Evolutionary conservation across 2,113 vertebrate genomes (phyloP).

Genomic region (Gobiocypris rarus): DNA sequence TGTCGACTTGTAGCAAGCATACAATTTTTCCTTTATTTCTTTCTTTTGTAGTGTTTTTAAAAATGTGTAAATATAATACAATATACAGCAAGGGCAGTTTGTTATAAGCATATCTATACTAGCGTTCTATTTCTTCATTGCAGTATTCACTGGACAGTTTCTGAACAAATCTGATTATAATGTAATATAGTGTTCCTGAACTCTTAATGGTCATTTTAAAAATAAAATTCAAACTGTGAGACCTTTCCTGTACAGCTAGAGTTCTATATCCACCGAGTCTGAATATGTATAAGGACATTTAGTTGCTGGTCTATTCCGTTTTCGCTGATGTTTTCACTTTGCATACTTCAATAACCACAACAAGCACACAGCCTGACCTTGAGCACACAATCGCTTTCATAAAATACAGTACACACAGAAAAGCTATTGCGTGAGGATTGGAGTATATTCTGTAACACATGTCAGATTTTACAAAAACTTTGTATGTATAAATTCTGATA

Average conservation of each 20-base stretch:
- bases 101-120: neutral
- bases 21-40: too few species aligned
- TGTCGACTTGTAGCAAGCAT: neutral
- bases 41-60: constrained; percentile 27
- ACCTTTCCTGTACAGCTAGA: neutral
- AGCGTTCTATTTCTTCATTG: constrained; percentile 12
- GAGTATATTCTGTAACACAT: neutral
- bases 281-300: constrained; percentile 22
- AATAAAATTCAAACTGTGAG: constrained; percentile 20
- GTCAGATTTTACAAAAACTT: neutral
- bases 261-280: neutral
- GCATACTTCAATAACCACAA: constrained; percentile 10
- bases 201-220: constrained; percentile 13
- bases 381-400: neutral
- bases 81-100: neutral
- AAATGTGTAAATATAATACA: constrained; percentile 12
- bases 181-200: neutral
- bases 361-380: neutral
- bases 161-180: neutral
- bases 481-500: neutral
- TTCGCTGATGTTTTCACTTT: constrained; percentile 14
- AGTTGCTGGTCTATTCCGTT: neutral
- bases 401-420: neutral
- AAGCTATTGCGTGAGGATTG: neutral
- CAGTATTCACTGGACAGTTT: constrained; percentile 10